Evolutionary conservation across 2,113 vertebrate species (phyloP), one percentile per base, ranked within the genome.

Genomic region (Mesembrinibis cayennensis): DNA sequence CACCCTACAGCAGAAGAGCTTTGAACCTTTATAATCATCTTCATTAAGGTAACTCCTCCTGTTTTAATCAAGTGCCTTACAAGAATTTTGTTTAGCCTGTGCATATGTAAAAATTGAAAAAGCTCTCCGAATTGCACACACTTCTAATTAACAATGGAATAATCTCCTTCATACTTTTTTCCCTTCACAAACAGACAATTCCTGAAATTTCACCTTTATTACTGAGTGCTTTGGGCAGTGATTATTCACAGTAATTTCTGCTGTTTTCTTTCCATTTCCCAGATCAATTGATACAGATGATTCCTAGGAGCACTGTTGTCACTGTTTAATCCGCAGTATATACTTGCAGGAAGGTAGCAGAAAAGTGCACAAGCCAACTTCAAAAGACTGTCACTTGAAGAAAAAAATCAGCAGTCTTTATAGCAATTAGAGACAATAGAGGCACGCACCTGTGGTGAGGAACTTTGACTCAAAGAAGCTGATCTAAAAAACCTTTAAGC

Each of bases 391-490:
- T 93, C 85, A 82, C 71, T 90, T 38, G 65, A 72, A 76, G 91
- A 34, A 78, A 83, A 40, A 77, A 87, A 72, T 82, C 82, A 74
- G 58, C 11, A 27, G 50, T 77, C 97, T 97, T 97, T 77, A 61
- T 61, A 95, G 74, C 77, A 73, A 96, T 89, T 82, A 96, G 96
- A 97, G 97, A 98, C 98, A 99, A 99, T 98, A 97, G 98, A 84
- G 93, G 79, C 30, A 97, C 13, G 89, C 99, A 99, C 99, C 99
- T 99, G 99, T 83, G 94, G 96, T 94, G 95, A 95, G 98, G 96
- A 98, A 87, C 98, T 95, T 96, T 92, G 97, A 69, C 96, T 97
- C 97, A 95, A 97, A 97, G 97, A 97, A 97, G 97, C 77, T 96
- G 94, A 96, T 97, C 97, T 95, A 26, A 97, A 92, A 97, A 97